These are phyloP conservation scores for Heliangelus exortis DNA, from an alignment of 2,797 vertebrate species.

Conservation along the genomic window DNA sequence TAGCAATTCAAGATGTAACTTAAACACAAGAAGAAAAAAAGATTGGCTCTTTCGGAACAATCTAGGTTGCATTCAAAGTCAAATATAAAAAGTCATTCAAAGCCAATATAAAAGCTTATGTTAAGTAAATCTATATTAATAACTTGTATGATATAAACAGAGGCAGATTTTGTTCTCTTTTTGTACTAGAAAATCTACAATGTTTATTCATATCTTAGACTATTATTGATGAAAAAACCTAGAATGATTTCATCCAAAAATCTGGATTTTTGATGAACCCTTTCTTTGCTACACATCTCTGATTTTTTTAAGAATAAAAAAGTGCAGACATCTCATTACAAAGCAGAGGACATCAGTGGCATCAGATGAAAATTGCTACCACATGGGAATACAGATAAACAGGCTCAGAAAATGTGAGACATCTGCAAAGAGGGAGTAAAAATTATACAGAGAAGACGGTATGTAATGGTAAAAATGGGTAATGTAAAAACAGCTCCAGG, in stretches of 20 bases:
- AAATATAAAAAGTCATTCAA: not conserved
- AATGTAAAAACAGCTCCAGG: not conserved
- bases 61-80: not conserved
- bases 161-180: not conserved
- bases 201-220: not conserved
- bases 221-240: not conserved
- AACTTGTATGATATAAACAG: not conserved
- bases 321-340: not conserved
- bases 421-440: not conserved
- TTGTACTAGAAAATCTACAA: not conserved
- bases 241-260: too few species aligned
- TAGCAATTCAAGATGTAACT: not conserved
- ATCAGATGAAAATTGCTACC: not conserved
- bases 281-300: not conserved
- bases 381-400: constrained; percentile 19
- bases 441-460: not conserved
- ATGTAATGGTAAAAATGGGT: not conserved
- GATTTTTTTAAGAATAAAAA: not conserved
- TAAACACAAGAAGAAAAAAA: not conserved
- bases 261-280: not conserved
- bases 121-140: not conserved
- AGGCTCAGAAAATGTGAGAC: constrained; percentile 15
- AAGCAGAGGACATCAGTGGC: constrained; percentile 15
- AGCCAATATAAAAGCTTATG: not conserved
- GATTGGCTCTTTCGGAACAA: not conserved